Base-by-base conservation (phyloP, 92 coral and sea anemone genomes). In the Isaurus tuberculatus region DNA sequence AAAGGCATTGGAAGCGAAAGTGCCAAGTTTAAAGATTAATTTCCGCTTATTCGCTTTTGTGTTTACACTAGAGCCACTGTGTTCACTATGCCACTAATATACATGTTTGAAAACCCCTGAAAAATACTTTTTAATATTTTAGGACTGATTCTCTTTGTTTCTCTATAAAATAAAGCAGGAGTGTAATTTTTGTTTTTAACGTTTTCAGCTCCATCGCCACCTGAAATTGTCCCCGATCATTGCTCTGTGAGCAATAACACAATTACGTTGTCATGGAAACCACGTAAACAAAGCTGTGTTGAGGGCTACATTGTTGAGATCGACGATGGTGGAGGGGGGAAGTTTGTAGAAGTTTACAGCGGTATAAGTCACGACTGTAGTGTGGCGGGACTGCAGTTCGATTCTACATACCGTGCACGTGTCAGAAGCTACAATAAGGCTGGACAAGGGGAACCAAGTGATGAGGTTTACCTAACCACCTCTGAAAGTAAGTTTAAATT, bases 391-490 rank as follows among this genome's bases (percentile, higher is more conserved):
- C 89, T 95, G 43, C 98, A 95, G 92, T 95, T 95, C 89, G 97
- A 94, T 83, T 95, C 98, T 4, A 95, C 98, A 9, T 95, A 95
- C 92, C 87, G 98, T 61, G 98, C 98, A 26, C 83, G 98, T 28
- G 95, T 95, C 9, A 88, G 88, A 51, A 97, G 98, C 14, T 86
- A 91, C 79, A 95, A 94, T 63, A 95, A 92, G 49, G 92, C 98
- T 82, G 98, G 98, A 4, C 92, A 95, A 85, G 97, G 98, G 19
- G 89, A 86, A 5, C 94, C 98, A 0, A 95, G 98, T 74, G 98
- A 95, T 66, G 98, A 94, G 77, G 94, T 95, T 16, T 95, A 95
- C 46, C 89, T 95, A 23, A 94, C 98, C 3, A 95, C 98, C 25
- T 92, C 98, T 44, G 98, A 94, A 36, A 78, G 98, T 95, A 90